Percentiles rank a stretch among this genome's conserved stretches.
Conservation (phyloP, 2,113 vertebrate species). For the Oxyruncus cristatus region DNA sequence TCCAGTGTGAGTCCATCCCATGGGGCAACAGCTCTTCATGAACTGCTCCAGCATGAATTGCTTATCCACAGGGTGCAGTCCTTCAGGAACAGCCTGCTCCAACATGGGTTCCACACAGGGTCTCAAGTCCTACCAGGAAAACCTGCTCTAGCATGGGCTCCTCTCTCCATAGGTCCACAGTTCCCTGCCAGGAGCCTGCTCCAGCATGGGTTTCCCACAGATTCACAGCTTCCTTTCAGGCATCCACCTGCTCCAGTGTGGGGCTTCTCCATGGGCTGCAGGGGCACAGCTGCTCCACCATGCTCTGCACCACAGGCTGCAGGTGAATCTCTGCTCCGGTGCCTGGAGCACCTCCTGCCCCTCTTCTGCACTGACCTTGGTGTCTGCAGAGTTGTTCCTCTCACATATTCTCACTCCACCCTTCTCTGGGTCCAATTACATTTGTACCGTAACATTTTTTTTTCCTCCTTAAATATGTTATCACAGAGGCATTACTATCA, state of each 20-base stretch:
- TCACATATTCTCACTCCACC: not conserved
- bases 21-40: not conserved
- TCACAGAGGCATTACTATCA: not conserved
- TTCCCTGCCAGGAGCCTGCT: not conserved
- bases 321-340: not conserved
- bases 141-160: not conserved
- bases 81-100: not conserved
- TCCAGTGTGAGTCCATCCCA: not conserved
- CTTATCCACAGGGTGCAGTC: not conserved
- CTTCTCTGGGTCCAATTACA: not conserved
- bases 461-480: not conserved
- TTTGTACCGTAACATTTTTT: not conserved
- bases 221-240: not conserved
- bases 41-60: not conserved
- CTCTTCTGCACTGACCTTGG: not conserved
- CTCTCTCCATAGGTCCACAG: not conserved
- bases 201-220: not conserved
- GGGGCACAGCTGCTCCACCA: too few species aligned
- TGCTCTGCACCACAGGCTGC: too few species aligned
- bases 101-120: not conserved
- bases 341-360: not conserved
- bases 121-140: not conserved
- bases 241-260: not conserved
- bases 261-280: not conserved
- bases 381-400: not conserved